These are phyloP conservation scores for Dipodomys ordii DNA, from an alignment of 2,113 vertebrate species.

Conservation along the genomic window DNA sequence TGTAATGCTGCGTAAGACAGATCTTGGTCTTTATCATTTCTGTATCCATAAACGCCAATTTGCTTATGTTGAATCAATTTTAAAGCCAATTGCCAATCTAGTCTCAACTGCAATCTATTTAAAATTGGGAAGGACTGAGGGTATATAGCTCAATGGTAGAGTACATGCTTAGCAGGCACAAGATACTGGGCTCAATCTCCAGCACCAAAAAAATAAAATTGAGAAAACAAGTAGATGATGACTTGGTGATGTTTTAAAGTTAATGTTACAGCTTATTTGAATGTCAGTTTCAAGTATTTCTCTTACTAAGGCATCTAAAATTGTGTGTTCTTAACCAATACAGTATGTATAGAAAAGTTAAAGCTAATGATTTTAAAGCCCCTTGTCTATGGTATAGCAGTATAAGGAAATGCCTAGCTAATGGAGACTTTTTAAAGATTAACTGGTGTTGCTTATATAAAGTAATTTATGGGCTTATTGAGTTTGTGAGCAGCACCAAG, in stretches of 20 bases:
- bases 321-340: background rate
- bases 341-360: conserved; percentile 58
- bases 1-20: background rate
- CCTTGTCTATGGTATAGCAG: background rate
- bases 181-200: background rate
- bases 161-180: background rate
- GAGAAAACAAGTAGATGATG: conserved; percentile 48
- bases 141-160: background rate
- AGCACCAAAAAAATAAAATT: background rate
- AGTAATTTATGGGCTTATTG: conserved; percentile 48
- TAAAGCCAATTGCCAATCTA: conserved; percentile 63
- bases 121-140: background rate
- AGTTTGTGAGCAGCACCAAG: conserved; percentile 62
- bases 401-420: background rate
- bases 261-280: conserved; percentile 64
- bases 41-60: conserved; percentile 13
- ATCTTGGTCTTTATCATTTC: conserved; percentile 51
- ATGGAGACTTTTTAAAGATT: conserved; percentile 7
- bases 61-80: conserved; percentile 37
- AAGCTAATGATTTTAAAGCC: conserved; percentile 35
- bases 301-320: conserved; percentile 55
- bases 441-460: conserved; percentile 13
- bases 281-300: conserved; percentile 57
- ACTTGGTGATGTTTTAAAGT: conserved; percentile 31
- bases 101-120: conserved; percentile 68